Conservation (phyloP, 2,797 vertebrate genomes). For the Sebastes minor region DNA sequence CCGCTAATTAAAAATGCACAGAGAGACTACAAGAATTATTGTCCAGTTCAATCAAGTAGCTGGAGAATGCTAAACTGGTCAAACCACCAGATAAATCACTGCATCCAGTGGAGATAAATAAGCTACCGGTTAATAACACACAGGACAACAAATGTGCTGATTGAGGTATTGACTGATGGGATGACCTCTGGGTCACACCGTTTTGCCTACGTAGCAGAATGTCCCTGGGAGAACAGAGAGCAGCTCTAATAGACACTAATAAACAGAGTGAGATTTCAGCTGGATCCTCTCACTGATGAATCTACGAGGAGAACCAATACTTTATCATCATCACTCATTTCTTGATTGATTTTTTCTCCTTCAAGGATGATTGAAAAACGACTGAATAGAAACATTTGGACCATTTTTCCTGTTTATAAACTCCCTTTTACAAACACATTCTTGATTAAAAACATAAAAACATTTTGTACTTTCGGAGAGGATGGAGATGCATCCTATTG, state of each 20-base stretch:
- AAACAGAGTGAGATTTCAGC: not conserved
- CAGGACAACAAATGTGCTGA: conserved; percentile 20
- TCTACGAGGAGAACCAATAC: not conserved
- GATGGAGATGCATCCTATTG: not conserved
- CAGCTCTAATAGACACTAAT: not conserved
- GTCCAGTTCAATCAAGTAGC: not conserved
- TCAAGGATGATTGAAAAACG: not conserved
- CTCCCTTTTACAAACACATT: not conserved
- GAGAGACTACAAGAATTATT: not conserved
- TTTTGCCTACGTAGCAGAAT: conserved; percentile 27
- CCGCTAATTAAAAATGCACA: not conserved
- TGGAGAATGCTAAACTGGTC: not conserved
- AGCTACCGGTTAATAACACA: conserved; percentile 15
- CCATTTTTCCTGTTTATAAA: not conserved
- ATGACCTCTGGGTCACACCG: conserved; percentile 23
- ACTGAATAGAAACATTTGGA: not conserved
- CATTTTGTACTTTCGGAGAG: not conserved
- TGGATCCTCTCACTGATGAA: conserved; percentile 1
- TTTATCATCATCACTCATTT: not conserved
- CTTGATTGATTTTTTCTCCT: not conserved
- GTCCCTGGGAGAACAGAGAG: not conserved
- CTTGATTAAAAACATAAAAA: not conserved
- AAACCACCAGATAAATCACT: not conserved
- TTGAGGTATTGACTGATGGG: conserved; percentile 32
- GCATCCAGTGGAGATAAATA: conserved; percentile 4